Percentiles rank a stretch among this genome's conserved stretches.
These are phyloP conservation scores for Aphelenchoides avenae DNA, from an alignment of 1,140 invertebrate genomes.

Conservation along the genomic window DNA sequence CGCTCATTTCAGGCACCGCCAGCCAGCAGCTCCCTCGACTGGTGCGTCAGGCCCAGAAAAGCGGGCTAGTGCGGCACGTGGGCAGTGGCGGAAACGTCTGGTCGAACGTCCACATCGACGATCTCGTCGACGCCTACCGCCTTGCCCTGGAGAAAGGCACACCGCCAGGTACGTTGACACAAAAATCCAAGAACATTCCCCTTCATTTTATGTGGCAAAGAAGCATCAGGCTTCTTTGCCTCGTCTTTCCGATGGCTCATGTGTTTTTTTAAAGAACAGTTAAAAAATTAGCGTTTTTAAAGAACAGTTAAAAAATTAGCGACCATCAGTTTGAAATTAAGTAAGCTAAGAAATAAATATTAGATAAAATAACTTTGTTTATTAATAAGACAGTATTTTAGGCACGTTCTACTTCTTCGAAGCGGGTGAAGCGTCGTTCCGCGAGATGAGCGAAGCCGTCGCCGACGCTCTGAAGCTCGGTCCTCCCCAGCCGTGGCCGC, in stretches of 20 bases:
- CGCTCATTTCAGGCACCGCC: not conserved
- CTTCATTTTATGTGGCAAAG: too few relatives aligned
- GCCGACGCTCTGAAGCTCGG: not conserved
- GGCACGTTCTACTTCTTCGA: constrained; percentile 8
- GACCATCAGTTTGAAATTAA: too few relatives aligned
- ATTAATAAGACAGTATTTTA: too few relatives aligned
- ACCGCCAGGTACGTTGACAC: constrained; percentile 1
- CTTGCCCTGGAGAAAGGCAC: constrained; percentile 10
- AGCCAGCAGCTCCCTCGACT: constrained; percentile 3
- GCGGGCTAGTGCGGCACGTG: constrained; percentile 7
- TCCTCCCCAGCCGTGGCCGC: not conserved
- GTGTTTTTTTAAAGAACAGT: too few relatives aligned
- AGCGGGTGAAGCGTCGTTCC: constrained; percentile 2
- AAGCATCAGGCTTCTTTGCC: too few relatives aligned
- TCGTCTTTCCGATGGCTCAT: too few relatives aligned
- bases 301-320: too few relatives aligned
- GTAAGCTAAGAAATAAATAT: too few relatives aligned
- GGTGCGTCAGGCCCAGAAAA: constrained; percentile 7
- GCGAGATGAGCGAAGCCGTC: constrained; percentile 3
- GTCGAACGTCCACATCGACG: constrained; percentile 16
- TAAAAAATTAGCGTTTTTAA: too few relatives aligned
- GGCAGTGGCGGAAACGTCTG: constrained; percentile 16
- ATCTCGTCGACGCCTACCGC: constrained; percentile 5
- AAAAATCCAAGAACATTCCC: too few relatives aligned
- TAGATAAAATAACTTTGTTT: too few relatives aligned